Evolutionary conservation across 2,888 invertebrate species (phyloP).

Genomic region (Patella pellucida): DNA sequence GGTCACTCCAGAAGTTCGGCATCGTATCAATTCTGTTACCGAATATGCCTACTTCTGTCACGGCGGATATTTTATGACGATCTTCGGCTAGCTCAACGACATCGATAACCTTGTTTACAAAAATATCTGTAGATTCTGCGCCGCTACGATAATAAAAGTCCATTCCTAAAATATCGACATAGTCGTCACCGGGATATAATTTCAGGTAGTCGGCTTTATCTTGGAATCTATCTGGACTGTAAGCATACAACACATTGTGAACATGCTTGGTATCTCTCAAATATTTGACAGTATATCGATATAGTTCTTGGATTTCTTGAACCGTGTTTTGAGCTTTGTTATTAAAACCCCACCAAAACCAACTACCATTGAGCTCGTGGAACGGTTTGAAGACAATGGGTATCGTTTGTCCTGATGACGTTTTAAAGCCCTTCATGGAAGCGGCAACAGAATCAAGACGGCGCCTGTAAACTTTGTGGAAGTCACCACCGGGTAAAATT

Average conservation of each 20-base stretch:
- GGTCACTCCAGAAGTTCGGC: constrained; percentile 34
- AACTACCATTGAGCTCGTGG: constrained; percentile 30
- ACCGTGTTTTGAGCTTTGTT: constrained; percentile 27
- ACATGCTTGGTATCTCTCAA: constrained; percentile 33
- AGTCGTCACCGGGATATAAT: constrained; percentile 37
- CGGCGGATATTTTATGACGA: constrained; percentile 33
- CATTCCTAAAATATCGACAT: constrained; percentile 34
- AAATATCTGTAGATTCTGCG: background rate
- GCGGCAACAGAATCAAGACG: constrained; percentile 24
- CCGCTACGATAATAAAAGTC: constrained; percentile 33
- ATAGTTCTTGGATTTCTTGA: constrained; percentile 32
- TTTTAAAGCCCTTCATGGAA: too few relatives aligned
- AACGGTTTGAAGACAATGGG: constrained; percentile 37
- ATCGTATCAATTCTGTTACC: constrained; percentile 26
- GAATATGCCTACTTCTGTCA: constrained; percentile 35
- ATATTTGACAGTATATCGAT: constrained; percentile 30
- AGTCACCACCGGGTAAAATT: constrained; percentile 30
- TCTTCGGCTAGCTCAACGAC: constrained; percentile 28
- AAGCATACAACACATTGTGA: constrained; percentile 39
- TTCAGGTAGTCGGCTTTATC: constrained; percentile 25
- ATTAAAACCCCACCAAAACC: constrained; percentile 35
- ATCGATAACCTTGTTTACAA: constrained; percentile 20
- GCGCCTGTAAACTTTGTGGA: constrained; percentile 23
- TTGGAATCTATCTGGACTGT: constrained; percentile 31
- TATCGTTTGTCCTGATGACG: constrained; percentile 22